phyloP scores from a whole-genome alignment of 2,113 vertebrate species.

The Saimiri boliviensis region DNA sequence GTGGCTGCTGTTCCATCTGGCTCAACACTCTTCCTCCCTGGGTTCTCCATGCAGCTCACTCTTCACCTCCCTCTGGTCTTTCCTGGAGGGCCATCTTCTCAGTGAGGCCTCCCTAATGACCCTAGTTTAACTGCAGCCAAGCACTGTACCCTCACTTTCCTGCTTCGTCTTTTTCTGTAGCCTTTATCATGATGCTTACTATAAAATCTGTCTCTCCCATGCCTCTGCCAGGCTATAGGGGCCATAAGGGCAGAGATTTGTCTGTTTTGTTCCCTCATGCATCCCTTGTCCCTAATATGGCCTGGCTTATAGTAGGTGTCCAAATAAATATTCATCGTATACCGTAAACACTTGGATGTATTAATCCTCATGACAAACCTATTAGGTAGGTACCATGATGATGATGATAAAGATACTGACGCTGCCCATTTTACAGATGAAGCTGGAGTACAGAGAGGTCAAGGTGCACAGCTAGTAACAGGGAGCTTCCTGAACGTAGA shows the following conservation, averaged over 20 bases:
- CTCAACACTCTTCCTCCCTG: neutral
- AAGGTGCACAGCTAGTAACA: neutral
- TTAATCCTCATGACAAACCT: neutral
- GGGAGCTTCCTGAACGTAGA: neutral
- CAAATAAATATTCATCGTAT: neutral
- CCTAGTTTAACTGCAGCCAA: neutral
- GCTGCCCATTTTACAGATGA: neutral
- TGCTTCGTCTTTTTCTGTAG: neutral
- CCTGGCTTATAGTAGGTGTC: neutral
- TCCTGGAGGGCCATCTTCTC: neutral
- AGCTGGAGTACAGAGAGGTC: neutral
- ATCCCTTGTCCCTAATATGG: neutral
- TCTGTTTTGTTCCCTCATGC: neutral
- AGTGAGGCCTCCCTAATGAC: neutral
- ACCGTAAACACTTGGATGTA: neutral
- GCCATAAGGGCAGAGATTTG: neutral
- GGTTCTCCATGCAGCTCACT: fast-evolving
- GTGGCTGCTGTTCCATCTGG: neutral
- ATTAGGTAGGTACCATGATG: neutral
- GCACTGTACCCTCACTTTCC: neutral
- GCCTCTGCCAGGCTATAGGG: too few relatives aligned
- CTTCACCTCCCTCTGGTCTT: neutral
- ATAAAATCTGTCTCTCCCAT: neutral
- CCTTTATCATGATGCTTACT: neutral
- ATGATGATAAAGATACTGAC: too few relatives aligned